Evolutionary conservation across 2,888 invertebrate genomes (phyloP).

Genomic region (Microplitis deprimator): DNA sequence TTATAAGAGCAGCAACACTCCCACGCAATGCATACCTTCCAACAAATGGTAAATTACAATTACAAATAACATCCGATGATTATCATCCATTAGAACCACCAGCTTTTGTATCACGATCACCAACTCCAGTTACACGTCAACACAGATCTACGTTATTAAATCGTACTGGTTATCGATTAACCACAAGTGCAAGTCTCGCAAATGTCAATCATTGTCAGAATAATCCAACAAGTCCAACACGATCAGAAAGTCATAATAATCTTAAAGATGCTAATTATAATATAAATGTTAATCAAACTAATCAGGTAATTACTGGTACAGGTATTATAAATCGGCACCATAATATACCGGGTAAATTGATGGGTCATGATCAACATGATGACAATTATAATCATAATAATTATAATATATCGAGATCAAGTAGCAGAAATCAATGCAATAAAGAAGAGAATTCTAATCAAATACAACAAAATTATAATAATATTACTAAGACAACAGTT

Average conservation of each 20-base stretch:
- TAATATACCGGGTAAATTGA: constrained; percentile 61
- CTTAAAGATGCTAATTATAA: constrained; percentile 69
- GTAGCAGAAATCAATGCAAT: constrained; percentile 65
- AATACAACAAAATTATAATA: constrained; percentile 67
- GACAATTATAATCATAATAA: constrained; percentile 68
- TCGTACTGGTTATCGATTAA: constrained; percentile 61
- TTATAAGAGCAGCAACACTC: constrained; percentile 79
- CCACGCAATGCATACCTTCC: constrained; percentile 79
- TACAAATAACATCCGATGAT: constrained; percentile 58
- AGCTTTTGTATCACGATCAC: constrained; percentile 68
- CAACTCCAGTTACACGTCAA: constrained; percentile 65
- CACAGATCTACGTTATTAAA: constrained; percentile 56
- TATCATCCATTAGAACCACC: constrained; percentile 68
- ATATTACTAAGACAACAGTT: constrained; percentile 68
- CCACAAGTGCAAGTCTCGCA: constrained; percentile 67
- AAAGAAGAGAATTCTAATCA: constrained; percentile 69
- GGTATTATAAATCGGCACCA: constrained; percentile 39
- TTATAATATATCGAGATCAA: constrained; percentile 65
- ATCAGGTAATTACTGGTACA: constrained; percentile 40
- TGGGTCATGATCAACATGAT: constrained; percentile 64
- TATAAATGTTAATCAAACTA: constrained; percentile 55
- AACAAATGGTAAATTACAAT: constrained; percentile 62
- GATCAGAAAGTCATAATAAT: constrained; percentile 69
- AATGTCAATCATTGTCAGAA: constrained; percentile 68
- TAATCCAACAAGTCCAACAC: constrained; percentile 65